Evolutionary conservation across 37 sponge, comb jelly and placozoan species (phyloP).

Genomic region (Eunapius fragilis): DNA sequence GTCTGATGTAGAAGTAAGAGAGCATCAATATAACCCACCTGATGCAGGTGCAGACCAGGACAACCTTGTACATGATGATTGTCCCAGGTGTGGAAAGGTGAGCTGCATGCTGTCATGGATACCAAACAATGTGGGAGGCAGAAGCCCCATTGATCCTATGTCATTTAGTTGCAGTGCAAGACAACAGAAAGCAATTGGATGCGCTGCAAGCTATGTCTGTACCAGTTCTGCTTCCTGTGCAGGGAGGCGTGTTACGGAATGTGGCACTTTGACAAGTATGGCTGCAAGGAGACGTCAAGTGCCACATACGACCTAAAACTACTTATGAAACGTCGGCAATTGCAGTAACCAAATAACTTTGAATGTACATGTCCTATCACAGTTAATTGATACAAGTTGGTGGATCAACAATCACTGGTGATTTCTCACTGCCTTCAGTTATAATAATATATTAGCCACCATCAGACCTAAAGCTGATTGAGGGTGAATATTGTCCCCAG

Average conservation of each 20-base stretch:
- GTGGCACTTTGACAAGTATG: slow-evolving; percentile 74
- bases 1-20: slow-evolving; percentile 57
- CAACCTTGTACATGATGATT: slow-evolving; percentile 16
- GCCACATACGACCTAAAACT: slow-evolving; percentile 16
- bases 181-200: slow-evolving; percentile 51
- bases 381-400: too few species aligned
- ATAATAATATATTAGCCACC: too few species aligned
- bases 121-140: too few species aligned
- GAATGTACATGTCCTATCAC: too few species aligned
- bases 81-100: slow-evolving; percentile 70
- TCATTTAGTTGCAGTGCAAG: slow-evolving; percentile 32
- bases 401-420: too few species aligned
- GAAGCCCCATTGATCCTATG: too few species aligned
- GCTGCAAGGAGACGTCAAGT: slow-evolving; percentile 50
- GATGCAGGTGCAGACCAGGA: slow-evolving; percentile 14
- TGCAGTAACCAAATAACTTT: not conserved
- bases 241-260: slow-evolving; percentile 66
- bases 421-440: too few species aligned
- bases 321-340: not conserved
- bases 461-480: too few species aligned
- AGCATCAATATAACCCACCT: not conserved
- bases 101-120: not conserved
- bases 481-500: too few species aligned
- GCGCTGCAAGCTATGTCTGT: slow-evolving; percentile 44
- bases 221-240: slow-evolving; percentile 65